phyloP scores from a whole-genome alignment of 2,113 vertebrate genomes.

The Petroica traversi region DNA sequence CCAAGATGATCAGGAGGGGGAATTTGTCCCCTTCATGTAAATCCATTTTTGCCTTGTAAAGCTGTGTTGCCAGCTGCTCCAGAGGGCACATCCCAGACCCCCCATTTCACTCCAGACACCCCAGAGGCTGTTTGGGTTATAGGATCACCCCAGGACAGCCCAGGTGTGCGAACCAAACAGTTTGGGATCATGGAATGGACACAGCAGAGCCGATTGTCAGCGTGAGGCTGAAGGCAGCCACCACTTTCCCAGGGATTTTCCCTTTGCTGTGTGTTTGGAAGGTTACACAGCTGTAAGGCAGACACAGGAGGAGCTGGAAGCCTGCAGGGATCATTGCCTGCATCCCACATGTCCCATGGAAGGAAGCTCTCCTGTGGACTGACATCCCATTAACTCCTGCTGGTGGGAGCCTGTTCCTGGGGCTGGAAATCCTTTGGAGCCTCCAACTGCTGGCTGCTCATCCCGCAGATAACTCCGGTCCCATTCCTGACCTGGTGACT shows the following conservation, averaged over 20 bases:
- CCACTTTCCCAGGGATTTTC: slow-evolving; percentile 41
- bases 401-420: slow-evolving; percentile 8
- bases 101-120: not conserved
- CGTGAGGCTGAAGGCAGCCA: not conserved
- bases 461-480: not conserved
- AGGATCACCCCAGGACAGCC: not conserved
- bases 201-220: not conserved
- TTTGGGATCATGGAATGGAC: not conserved
- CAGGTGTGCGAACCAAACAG: not conserved
- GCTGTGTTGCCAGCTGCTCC: not conserved
- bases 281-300: slow-evolving; percentile 46
- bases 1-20: not conserved
- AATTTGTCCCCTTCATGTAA: not conserved
- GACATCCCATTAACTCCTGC: slow-evolving; percentile 35
- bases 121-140: not conserved
- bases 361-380: slow-evolving; percentile 4
- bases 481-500: slow-evolving; percentile 13
- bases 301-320: not conserved
- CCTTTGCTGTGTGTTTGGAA: slow-evolving; percentile 30
- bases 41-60: not conserved
- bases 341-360: not conserved
- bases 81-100: not conserved
- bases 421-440: not conserved
- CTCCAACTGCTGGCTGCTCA: not conserved
- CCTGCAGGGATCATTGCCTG: slow-evolving; percentile 13